phyloP scores from a whole-genome alignment of 2,888 invertebrate species.

The Eristalis arbustorum region DNA sequence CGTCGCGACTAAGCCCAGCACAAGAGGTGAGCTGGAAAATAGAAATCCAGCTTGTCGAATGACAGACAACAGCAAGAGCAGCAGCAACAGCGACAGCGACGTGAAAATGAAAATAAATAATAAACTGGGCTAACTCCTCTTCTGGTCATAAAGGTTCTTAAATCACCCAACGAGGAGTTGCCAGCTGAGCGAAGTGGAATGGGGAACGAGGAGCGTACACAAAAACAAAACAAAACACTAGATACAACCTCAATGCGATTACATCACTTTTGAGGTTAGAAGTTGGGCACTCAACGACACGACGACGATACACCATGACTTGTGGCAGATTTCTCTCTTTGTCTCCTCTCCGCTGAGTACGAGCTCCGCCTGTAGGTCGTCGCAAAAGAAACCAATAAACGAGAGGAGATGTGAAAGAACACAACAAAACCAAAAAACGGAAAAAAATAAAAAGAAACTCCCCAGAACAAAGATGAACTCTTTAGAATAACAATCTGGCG shows the following conservation, averaged over 20 bases:
- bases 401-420: slow-evolving; percentile 4
- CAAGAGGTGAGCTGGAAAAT: slow-evolving; percentile 20
- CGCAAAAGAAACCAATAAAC: slow-evolving; percentile 28
- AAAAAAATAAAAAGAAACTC: slow-evolving; percentile 49
- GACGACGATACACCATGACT: slow-evolving; percentile 24
- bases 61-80: too few relatives aligned
- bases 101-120: slow-evolving; percentile 26
- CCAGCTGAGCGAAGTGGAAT: background rate
- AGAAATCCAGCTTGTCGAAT: slow-evolving; percentile 43
- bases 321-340: slow-evolving; percentile 35
- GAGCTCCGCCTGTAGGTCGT: background rate
- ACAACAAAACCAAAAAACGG: slow-evolving; percentile 2
- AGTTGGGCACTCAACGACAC: slow-evolving; percentile 26
- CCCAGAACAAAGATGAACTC: slow-evolving; percentile 53
- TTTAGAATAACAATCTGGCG: slow-evolving; percentile 43
- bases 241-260: slow-evolving; percentile 56
- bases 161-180: slow-evolving; percentile 34
- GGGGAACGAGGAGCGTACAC: background rate
- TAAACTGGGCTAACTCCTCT: slow-evolving; percentile 60
- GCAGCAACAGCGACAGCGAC: slow-evolving; percentile 2
- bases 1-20: slow-evolving; percentile 8
- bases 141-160: slow-evolving; percentile 45
- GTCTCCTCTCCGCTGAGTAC: background rate
- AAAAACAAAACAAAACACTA: background rate
- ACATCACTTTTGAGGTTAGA: slow-evolving; percentile 58